Evolutionary conservation across 2,888 invertebrate genomes (phyloP).

Genomic region (Ochropleura leucogaster): DNA sequence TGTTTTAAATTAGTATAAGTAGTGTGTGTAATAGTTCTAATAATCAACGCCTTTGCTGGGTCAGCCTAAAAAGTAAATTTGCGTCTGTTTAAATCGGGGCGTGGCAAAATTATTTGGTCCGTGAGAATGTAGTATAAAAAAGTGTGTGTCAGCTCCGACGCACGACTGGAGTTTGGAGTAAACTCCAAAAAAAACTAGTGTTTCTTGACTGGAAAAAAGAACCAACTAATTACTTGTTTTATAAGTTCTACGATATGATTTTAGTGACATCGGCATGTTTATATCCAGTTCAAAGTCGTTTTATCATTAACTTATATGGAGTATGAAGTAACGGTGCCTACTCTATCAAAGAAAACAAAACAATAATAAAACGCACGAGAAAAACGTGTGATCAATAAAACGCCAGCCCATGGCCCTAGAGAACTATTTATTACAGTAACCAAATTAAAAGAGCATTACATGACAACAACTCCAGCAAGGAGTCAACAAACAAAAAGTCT

Average conservation of each 20-base stretch:
- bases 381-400: slow-evolving; percentile 57
- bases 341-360: slow-evolving; percentile 30
- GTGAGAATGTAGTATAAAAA: no score
- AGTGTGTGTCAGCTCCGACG: no score
- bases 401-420: slow-evolving; percentile 27
- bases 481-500: slow-evolving; percentile 70
- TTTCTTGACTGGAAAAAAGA: no score
- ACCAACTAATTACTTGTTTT: no score
- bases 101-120: no score
- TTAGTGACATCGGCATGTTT: background rate
- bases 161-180: no score
- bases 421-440: slow-evolving; percentile 70
- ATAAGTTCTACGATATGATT: background rate
- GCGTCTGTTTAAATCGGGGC: background rate
- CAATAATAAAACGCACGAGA: slow-evolving; percentile 19
- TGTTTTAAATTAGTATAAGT: slow-evolving; percentile 17
- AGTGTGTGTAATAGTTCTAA: background rate
- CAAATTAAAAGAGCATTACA: slow-evolving; percentile 74
- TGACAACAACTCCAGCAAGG: slow-evolving; percentile 69
- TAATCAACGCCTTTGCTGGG: background rate
- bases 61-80: background rate
- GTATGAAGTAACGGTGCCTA: slow-evolving; percentile 14
- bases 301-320: background rate
- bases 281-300: background rate
- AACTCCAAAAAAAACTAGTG: no score